Evolutionary conservation across 2,888 invertebrate genomes (phyloP), one percentile per base, ranked within the genome.

Genomic region (Ischnus inquisitorius): DNA sequence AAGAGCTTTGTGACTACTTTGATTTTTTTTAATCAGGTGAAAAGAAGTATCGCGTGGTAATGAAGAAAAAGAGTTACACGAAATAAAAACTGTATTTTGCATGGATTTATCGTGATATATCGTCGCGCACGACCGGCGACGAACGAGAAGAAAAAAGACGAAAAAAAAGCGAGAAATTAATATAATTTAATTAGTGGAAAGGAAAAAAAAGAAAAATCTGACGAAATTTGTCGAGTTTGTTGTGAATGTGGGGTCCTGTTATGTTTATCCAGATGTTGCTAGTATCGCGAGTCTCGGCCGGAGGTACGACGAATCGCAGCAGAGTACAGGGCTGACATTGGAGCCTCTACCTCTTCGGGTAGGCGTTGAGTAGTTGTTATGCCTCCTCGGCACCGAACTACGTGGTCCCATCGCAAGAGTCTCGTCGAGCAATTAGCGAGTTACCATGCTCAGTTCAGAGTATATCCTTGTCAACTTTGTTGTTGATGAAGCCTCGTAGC

Each of bases 401-500:
- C 91, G 87, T 88, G 91, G 90, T 91, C 88, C 89, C 92, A 90
- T 90, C 90, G 89, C 88, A 89, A 91, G 90, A 91, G 88, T 90
- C 92, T 90, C 89, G 89, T 90, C 91, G 89, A 92, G 90, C 90
- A 88, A 90, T 92, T 92, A 89, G 88, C 88, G 89, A 92, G 90
- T 90, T 91, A 89, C 89, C 87, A 92, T 92, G 92, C 90, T 92
- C 91, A 88, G 88, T 91, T 90, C 89, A 90, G 90, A 90, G 89
- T 92, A 90, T 90, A 91, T 90, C 88, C 88, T 90, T 90, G 89
- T 89, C 90, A 90, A 90, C 91, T 92, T 89, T 87, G 87, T 92
- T 91, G 92, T 93, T 93, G 92, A 93, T 91, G 92, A 93, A 92
- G 92, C 90, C 90, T 92, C 91, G 90, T 93, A 92, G 92, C 92